A percentile compares a stretch with the other conserved stretches of the same genome.
These are phyloP conservation scores for Sinonovacula constricta DNA, from an alignment of 1,140 invertebrate genomes.

Conservation along the genomic window DNA sequence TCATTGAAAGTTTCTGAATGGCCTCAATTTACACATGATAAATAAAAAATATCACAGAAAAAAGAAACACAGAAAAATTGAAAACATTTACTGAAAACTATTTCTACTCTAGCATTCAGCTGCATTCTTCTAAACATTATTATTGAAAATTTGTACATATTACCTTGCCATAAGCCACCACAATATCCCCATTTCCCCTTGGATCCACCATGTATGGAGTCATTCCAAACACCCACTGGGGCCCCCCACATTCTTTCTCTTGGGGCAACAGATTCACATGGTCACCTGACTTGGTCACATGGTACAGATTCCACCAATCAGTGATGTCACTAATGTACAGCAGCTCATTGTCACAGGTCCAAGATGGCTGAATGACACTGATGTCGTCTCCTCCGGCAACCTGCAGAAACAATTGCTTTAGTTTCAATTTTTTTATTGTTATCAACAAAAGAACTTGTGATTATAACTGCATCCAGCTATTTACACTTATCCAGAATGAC, in stretches of 20 bases:
- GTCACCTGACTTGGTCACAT: conserved; percentile 62
- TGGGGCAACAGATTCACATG: conserved; percentile 67
- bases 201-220: conserved; percentile 66
- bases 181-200: conserved; percentile 60
- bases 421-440: no score
- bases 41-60: not conserved
- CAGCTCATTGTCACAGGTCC: conserved; percentile 71
- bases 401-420: conserved; percentile 30
- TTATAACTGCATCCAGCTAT: no score
- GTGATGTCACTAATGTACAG: conserved; percentile 75
- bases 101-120: no score
- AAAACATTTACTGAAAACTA: no score
- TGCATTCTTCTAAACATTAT: no score
- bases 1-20: no score
- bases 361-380: conserved; percentile 73
- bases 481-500: no score
- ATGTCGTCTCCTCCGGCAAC: conserved; percentile 61
- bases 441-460: no score
- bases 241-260: conserved; percentile 69
- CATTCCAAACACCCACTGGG: conserved; percentile 72
- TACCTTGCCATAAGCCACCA: conserved; percentile 54
- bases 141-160: conserved; percentile 8
- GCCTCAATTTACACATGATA: no score
- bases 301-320: conserved; percentile 78
- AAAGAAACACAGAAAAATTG: no score